A percentile compares a stretch with the other conserved stretches of the same genome.
Conservation (phyloP, 2,797 vertebrate genomes). For the Selene dorsalis region DNA sequence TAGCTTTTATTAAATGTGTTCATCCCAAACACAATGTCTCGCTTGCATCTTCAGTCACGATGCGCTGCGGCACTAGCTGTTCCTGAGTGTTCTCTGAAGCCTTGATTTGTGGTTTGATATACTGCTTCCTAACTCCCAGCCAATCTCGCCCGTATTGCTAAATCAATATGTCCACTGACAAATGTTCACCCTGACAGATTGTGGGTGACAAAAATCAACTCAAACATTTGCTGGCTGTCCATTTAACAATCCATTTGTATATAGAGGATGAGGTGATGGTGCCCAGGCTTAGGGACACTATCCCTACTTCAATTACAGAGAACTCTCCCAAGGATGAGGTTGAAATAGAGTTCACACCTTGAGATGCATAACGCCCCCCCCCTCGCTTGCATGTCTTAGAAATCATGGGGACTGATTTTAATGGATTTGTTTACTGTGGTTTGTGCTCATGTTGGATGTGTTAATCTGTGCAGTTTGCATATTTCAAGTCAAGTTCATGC, state of each 20-base stretch:
- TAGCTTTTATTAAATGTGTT: neutral
- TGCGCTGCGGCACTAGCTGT: conserved; percentile 52
- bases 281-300: conserved; percentile 43
- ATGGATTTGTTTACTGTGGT: conserved; percentile 1
- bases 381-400: conserved; percentile 6
- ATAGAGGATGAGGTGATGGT: conserved; percentile 64
- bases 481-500: neutral
- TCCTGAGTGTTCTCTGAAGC: conserved; percentile 62
- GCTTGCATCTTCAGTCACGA: conserved; percentile 38
- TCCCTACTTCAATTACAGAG: conserved; percentile 68
- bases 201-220: conserved; percentile 80
- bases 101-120: conserved; percentile 82
- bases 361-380: conserved; percentile 14
- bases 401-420: conserved; percentile 21
- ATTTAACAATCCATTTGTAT: conserved; percentile 81
- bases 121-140: conserved; percentile 78
- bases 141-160: conserved; percentile 83
- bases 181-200: conserved; percentile 79
- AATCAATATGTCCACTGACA: conserved; percentile 83
- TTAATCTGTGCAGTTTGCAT: neutral
- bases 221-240: conserved; percentile 78
- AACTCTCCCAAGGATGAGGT: conserved; percentile 55
- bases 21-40: neutral
- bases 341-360: conserved; percentile 68
- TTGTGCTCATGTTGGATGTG: neutral